Evolutionary conservation across 2,888 invertebrate species (phyloP), one percentile per base, ranked within the genome.

Genomic region (Latrodectus hesperus): DNA sequence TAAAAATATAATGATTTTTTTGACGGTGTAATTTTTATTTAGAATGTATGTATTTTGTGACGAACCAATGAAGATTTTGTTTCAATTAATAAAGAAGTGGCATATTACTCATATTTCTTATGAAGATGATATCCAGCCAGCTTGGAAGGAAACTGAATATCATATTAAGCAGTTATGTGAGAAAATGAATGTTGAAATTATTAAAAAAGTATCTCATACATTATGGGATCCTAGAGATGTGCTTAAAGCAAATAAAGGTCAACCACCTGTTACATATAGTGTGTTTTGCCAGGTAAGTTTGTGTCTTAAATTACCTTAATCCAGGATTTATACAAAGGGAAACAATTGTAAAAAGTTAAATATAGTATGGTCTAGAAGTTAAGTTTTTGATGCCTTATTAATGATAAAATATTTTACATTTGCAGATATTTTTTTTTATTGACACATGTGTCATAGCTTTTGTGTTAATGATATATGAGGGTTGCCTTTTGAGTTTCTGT

Each of bases 211-310:
- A 4, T 95, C 95, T 0, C 95, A 95, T 90, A 96, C 95, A 0
- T 92, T 96, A 11, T 96, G 95, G 95, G 94, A 95, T 91, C 95
- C 95, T 0, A 93, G 93, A 53, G 93, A 92, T 60, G 94, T 96
- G 11, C 94, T 95, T 68, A 92, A 93, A 53, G 94, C 94, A 10
- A 96, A 96, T 91, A 95, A 95, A 0, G 95, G 95, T 9, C 94
- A 94, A 22, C 95, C 95, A 2, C 95, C 95, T 16, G 93, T 95
- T 12, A 96, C 95, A 0, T 95, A 95, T 91, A 94, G 94, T 91
- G 94, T 95, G 94, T 95, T 95, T 91, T 77, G 77, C 55, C 88
- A 84, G 9, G 88, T 84, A 60, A 72, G 64, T 60, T 12, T 22
- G 17, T 68, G 16, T 22, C 9, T 22, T 22, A 9, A 16, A 16